phyloP scores from a whole-genome alignment of 2,113 vertebrate species.

The Heterocephalus glaber region DNA sequence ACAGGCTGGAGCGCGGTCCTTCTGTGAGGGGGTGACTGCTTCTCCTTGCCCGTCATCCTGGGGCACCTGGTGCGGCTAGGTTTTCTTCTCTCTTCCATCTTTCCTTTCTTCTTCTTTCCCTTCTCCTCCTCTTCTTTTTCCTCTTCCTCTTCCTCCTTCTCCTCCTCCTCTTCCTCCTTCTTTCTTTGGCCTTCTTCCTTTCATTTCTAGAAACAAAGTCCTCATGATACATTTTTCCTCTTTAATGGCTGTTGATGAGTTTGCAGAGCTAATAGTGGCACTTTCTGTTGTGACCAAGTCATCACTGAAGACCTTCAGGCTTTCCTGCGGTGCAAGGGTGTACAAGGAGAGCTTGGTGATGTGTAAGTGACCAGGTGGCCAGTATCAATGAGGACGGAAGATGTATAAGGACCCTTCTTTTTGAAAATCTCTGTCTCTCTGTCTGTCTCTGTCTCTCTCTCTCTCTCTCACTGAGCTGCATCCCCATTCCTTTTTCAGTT shows the following conservation, averaged over 20 bases:
- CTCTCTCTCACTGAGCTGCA: background rate
- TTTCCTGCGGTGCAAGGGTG: background rate
- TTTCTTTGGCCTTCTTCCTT: background rate
- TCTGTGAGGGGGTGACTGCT: slow-evolving; percentile 8
- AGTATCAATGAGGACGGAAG: background rate
- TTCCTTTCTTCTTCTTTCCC: background rate
- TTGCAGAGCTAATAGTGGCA: slow-evolving; percentile 55
- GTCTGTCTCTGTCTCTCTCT: background rate
- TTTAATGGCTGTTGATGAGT: slow-evolving; percentile 66
- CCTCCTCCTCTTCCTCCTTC: rapidly evolving
- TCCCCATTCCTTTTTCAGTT: background rate
- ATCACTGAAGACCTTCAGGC: slow-evolving; percentile 44
- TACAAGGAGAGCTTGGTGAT: slow-evolving; percentile 2
- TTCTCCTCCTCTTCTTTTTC: too few relatives aligned
- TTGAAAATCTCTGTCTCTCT: background rate
- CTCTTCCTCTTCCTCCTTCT: rapidly evolving
- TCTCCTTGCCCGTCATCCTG: slow-evolving; percentile 60
- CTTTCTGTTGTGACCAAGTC: background rate
- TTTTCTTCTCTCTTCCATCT: background rate
- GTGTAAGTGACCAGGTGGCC: background rate
- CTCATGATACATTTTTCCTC: slow-evolving; percentile 62
- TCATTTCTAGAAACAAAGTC: slow-evolving; percentile 67
- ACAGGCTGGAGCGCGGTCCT: slow-evolving; percentile 49
- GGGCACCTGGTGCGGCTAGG: background rate
- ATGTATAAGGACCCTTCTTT: slow-evolving; percentile 43